Evolutionary conservation across 2,888 invertebrate genomes (phyloP).

Genomic region (Ornithoptera alexandrae): DNA sequence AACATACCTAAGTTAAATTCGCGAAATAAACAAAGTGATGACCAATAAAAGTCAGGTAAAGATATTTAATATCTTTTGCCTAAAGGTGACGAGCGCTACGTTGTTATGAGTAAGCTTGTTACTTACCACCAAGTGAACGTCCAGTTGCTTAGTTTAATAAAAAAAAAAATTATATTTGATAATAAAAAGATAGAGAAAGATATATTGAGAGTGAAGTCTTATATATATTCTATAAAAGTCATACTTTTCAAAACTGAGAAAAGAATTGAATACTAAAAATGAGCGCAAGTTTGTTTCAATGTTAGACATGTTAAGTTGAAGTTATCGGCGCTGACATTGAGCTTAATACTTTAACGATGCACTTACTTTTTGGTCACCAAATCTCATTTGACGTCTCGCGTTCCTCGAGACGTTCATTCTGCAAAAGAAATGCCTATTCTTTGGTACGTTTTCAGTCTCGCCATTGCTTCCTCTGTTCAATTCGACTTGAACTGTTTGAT

Average conservation of each 20-base stretch:
- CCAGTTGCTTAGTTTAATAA: background rate
- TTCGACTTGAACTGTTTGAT: slow-evolving; percentile 96
- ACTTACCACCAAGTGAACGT: too few relatives aligned
- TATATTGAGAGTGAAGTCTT: background rate
- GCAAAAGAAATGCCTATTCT: slow-evolving; percentile 93
- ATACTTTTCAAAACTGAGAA: background rate
- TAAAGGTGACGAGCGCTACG: too few relatives aligned
- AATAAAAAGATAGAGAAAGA: background rate
- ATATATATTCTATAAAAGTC: background rate
- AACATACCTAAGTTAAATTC: background rate
- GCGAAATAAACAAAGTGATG: background rate
- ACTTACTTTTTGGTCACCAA: slow-evolving; percentile 98
- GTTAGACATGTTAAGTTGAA: slow-evolving; percentile 12
- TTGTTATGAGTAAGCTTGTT: too few relatives aligned
- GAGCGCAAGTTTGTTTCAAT: slow-evolving; percentile 9
- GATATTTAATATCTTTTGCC: too few relatives aligned
- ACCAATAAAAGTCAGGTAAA: too few relatives aligned
- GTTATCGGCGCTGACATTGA: slow-evolving; percentile 20
- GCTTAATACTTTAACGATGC: slow-evolving; percentile 4
- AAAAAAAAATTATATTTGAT: background rate
- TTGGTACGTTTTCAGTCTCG: slow-evolving; percentile 79
- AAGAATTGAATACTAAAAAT: background rate
- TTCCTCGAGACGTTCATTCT: slow-evolving; percentile 99
- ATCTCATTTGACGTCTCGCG: slow-evolving; percentile 97
- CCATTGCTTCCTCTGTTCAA: slow-evolving; percentile 82